phyloP scores from a whole-genome alignment of 2,888 invertebrate species.

The Spodoptera littoralis region DNA sequence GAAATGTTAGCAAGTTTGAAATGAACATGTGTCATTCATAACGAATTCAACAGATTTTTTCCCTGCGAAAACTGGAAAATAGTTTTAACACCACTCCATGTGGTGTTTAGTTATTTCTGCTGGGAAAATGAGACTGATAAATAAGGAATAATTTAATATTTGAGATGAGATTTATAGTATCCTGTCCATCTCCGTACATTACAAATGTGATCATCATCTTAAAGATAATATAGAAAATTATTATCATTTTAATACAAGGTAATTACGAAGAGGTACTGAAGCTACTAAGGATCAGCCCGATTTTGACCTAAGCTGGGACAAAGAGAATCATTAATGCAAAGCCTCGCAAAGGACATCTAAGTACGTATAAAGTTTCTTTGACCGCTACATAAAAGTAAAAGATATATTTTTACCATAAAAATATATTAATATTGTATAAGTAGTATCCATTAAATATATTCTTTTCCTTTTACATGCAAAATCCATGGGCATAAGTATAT shows the following conservation, averaged over 20 bases:
- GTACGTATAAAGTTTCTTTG: constrained; percentile 21
- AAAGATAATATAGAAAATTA: too few relatives aligned
- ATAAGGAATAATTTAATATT: too few relatives aligned
- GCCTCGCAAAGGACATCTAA: constrained; percentile 19
- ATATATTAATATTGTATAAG: not conserved
- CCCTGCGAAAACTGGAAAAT: constrained; percentile 2
- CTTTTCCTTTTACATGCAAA: too few relatives aligned
- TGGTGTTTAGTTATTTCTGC: not conserved
- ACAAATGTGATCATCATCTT: too few relatives aligned
- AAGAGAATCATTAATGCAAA: constrained; percentile 41
- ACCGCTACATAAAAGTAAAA: constrained; percentile 19
- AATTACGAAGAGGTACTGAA: constrained; percentile 5
- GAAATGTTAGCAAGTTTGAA: constrained; percentile 11
- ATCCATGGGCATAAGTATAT: not conserved
- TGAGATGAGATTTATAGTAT: too few relatives aligned
- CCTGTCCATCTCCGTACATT: too few relatives aligned
- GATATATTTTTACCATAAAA: constrained; percentile 1
- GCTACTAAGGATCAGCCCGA: constrained; percentile 12
- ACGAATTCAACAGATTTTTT: not conserved
- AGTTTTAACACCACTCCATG: not conserved
- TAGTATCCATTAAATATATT: not conserved
- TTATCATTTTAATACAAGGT: not conserved
- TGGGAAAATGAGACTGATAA: not conserved
- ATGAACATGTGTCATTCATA: constrained; percentile 16
- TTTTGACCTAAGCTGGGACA: constrained; percentile 31